These are phyloP conservation scores for Solenopsis invicta DNA, from an alignment of 1,140 invertebrate genomes.

Conservation along the genomic window DNA sequence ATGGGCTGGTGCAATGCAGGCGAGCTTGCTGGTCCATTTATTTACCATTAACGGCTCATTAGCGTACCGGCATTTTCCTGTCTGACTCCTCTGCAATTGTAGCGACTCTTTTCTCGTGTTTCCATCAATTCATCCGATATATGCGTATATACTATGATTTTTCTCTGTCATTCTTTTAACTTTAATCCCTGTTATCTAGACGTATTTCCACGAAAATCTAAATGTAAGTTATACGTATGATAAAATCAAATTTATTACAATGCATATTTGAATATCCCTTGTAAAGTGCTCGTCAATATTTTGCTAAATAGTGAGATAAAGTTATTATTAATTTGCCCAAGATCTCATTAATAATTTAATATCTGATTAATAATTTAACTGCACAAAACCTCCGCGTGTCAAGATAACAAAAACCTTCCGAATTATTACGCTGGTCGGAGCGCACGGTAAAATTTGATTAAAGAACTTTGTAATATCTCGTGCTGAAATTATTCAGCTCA, in stretches of 20 bases:
- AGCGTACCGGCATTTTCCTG: slow-evolving; percentile 74
- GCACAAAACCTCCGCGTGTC: slow-evolving; percentile 12
- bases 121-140: slow-evolving; percentile 24
- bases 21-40: slow-evolving; percentile 81
- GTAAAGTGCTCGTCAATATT: neutral
- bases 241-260: neutral
- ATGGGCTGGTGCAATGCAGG: slow-evolving; percentile 76
- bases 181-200: slow-evolving; percentile 7
- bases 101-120: slow-evolving; percentile 64
- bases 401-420: slow-evolving; percentile 31
- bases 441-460: slow-evolving; percentile 44
- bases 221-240: neutral
- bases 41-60: slow-evolving; percentile 85
- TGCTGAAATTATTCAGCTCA: slow-evolving; percentile 51
- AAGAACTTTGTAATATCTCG: slow-evolving; percentile 57
- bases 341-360: slow-evolving; percentile 38
- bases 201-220: neutral
- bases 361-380: slow-evolving; percentile 39
- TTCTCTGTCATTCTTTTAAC: neutral
- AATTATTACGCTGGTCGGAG: slow-evolving; percentile 31
- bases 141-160: slow-evolving; percentile 33
- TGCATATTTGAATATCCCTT: neutral
- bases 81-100: slow-evolving; percentile 45
- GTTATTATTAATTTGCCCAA: neutral
- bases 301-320: neutral